Percentiles rank a stretch among this genome's conserved stretches.
Evolutionary conservation across 2,797 vertebrate species (phyloP).

Genomic region (Cichlasoma orientale): DNA sequence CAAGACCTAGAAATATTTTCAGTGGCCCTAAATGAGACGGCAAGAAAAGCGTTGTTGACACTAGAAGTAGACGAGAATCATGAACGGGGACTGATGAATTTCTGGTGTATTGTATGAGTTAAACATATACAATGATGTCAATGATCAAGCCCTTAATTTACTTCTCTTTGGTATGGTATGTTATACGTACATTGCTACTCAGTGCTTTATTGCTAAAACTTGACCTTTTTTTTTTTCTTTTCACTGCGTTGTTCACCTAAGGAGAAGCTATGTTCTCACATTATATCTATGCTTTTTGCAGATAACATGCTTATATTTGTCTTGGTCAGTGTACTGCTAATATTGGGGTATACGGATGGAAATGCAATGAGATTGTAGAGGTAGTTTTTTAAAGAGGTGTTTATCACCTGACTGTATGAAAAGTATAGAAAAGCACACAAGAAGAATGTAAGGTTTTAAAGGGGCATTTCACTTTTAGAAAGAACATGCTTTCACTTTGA

Average conservation of each 20-base stretch:
- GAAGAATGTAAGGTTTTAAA: conserved; percentile 72
- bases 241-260: conserved; percentile 38
- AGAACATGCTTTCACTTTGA: conserved; percentile 42
- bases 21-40: conserved; percentile 28
- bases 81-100: conserved; percentile 35
- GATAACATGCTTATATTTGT: conserved; percentile 63
- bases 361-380: conserved; percentile 58
- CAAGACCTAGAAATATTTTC: conserved; percentile 41
- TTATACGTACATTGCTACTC: conserved; percentile 43
- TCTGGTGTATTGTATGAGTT: conserved; percentile 31
- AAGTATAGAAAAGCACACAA: conserved; percentile 71
- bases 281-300: conserved; percentile 53
- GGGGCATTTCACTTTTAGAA: conserved; percentile 42
- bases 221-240: conserved; percentile 40
- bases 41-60: conserved; percentile 19
- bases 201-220: conserved; percentile 57
- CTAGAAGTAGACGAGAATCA: conserved; percentile 17
- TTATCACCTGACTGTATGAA: conserved; percentile 45
- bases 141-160: conserved; percentile 53
- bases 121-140: conserved; percentile 71
- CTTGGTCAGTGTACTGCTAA: conserved; percentile 41
- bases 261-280: conserved; percentile 33
- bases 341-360: conserved; percentile 32
- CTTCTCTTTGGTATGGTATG: conserved; percentile 46
- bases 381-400: conserved; percentile 58